These are phyloP conservation scores for Apodemia hepburni DNA, from an alignment of 2,888 invertebrate species.

Conservation along the genomic window DNA sequence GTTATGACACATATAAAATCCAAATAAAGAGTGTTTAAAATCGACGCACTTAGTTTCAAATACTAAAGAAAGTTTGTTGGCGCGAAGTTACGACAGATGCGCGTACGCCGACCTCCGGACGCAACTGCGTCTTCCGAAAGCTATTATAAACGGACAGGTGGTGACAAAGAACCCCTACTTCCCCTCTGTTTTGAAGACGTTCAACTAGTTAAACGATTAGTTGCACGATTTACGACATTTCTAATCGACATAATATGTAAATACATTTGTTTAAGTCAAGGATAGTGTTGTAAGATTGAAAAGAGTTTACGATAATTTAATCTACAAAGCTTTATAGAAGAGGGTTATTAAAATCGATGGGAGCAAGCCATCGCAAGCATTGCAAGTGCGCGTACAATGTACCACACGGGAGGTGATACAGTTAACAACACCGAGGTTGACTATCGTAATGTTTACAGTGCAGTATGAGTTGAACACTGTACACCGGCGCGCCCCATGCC, in stretches of 20 bases:
- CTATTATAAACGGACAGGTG: conserved; percentile 71
- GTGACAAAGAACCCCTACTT: conserved; percentile 66
- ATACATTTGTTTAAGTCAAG: not conserved
- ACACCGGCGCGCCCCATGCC: conserved; percentile 49
- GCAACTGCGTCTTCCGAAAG: conserved; percentile 68
- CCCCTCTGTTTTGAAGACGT: conserved; percentile 47
- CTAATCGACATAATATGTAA: not conserved
- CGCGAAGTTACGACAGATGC: conserved; percentile 68
- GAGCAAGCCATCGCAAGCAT: conserved; percentile 28
- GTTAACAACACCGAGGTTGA: not conserved
- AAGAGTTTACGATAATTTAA: conserved; percentile 6
- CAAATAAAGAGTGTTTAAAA: conserved; percentile 1
- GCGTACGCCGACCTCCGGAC: conserved; percentile 52
- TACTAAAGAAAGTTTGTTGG: conserved; percentile 42
- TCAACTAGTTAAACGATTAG: conserved; percentile 41
- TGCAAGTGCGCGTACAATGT: conserved; percentile 29
- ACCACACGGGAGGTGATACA: conserved; percentile 4
- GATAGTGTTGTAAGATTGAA: not conserved
- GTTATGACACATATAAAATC: not conserved
- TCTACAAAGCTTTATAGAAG: conserved; percentile 23
- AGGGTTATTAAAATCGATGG: conserved; percentile 34
- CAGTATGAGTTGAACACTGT: conserved; percentile 32
- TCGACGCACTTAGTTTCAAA: not conserved
- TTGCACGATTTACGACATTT: conserved; percentile 27
- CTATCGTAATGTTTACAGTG: not conserved